Conservation (phyloP, 2,797 vertebrate genomes). For the Periophthalmus magnuspinnatus region DNA sequence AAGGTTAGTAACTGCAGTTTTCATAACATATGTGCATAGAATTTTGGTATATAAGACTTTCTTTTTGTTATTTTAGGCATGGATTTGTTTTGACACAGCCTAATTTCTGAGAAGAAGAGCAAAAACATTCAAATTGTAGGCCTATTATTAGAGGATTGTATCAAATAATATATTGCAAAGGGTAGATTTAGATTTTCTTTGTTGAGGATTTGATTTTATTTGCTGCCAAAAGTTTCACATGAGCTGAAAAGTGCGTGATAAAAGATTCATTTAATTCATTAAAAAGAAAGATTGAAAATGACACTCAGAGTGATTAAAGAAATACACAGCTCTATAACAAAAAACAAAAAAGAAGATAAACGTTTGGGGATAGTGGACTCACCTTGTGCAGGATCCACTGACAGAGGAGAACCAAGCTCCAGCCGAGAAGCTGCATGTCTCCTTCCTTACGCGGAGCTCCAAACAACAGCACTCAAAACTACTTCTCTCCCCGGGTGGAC, state of each 20-base stretch:
- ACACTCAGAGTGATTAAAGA: neutral
- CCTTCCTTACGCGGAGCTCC: constrained; percentile 74
- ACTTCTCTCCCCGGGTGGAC: constrained; percentile 73
- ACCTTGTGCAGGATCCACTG: constrained; percentile 82
- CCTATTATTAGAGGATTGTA: no score
- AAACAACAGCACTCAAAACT: constrained; percentile 47
- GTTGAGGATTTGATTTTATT: neutral
- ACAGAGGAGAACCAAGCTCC: constrained; percentile 77
- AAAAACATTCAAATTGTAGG: neutral
- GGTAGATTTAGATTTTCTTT: neutral
- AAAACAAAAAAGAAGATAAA: neutral
- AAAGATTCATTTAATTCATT: no score
- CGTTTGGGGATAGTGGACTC: constrained; percentile 34
- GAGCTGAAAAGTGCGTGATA: neutral
- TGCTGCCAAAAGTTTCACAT: neutral
- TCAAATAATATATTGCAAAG: no score
- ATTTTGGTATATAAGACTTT: no score
- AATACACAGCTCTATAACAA: neutral
- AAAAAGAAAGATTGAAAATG: neutral
- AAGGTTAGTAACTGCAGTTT: no score
- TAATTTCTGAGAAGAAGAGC: no score
- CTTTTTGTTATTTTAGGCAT: no score
- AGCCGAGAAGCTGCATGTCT: constrained; percentile 81
- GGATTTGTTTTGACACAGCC: no score
- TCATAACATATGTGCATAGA: no score